phyloP scores from a whole-genome alignment of 1,140 invertebrate species.

The Musca vetustissima region DNA sequence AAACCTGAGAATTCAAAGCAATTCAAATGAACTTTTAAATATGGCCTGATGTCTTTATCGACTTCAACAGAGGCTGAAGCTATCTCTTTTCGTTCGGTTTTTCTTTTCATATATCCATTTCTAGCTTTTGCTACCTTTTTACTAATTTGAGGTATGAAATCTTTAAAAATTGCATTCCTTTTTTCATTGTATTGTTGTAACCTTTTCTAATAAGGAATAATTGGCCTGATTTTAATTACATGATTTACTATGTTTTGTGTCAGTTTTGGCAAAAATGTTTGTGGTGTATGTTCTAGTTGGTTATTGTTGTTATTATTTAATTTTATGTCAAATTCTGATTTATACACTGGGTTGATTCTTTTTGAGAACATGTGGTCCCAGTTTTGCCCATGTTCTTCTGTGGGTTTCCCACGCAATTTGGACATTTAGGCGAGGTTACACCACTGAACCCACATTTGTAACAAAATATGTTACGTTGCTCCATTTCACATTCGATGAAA shows the following conservation, averaged over 20 bases:
- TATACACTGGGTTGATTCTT: too few species aligned
- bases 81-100: neutral
- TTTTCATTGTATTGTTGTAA: neutral
- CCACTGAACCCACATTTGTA: slow-evolving; percentile 6
- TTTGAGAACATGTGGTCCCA: neutral
- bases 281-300: too few species aligned
- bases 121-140: neutral
- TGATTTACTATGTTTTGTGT: too few species aligned
- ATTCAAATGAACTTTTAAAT: neutral
- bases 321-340: too few species aligned
- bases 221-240: neutral
- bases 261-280: too few species aligned
- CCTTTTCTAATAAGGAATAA: neutral
- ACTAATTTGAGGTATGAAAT: neutral
- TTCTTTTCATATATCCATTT: neutral
- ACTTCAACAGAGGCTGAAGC: neutral
- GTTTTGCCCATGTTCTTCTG: neutral
- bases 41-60: neutral
- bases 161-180: neutral
- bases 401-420: neutral
- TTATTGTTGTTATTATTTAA: too few species aligned
- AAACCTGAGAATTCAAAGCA: neutral
- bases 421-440: neutral
- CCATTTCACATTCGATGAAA: neutral
- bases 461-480: neutral